These are phyloP conservation scores for Piaya cayana DNA, from an alignment of 2,113 vertebrate genomes.

Conservation along the genomic window DNA sequence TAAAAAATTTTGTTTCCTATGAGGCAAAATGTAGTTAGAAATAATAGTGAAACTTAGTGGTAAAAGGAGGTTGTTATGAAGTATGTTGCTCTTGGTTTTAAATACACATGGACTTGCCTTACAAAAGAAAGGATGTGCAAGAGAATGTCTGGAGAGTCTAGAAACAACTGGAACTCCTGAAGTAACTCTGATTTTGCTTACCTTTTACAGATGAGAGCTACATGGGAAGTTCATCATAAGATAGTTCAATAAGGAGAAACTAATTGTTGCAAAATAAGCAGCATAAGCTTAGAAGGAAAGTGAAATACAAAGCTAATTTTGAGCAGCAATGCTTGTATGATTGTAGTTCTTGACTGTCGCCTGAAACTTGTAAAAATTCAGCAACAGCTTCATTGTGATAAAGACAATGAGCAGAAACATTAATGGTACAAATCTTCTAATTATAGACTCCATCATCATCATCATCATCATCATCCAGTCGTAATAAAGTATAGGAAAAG, in stretches of 20 bases:
- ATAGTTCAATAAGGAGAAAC: background rate
- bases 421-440: slow-evolving; percentile 2
- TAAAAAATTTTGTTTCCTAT: background rate
- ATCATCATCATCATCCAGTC: background rate
- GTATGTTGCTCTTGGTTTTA: background rate
- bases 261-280: background rate
- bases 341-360: background rate
- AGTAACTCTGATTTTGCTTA: background rate
- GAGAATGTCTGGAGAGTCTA: background rate
- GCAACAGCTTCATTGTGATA: background rate
- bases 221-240: background rate
- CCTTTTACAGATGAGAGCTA: background rate
- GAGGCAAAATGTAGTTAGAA: background rate
- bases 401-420: background rate
- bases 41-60: background rate
- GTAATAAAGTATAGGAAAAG: background rate
- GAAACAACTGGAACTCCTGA: background rate
- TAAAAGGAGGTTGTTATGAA: background rate
- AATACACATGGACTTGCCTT: background rate
- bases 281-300: background rate
- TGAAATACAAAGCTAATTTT: background rate
- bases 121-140: background rate
- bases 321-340: background rate
- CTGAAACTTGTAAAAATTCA: background rate
- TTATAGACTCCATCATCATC: background rate